These are phyloP conservation scores for Arrhopalites spinosus DNA, from an alignment of 2,888 invertebrate genomes.

Conservation along the genomic window DNA sequence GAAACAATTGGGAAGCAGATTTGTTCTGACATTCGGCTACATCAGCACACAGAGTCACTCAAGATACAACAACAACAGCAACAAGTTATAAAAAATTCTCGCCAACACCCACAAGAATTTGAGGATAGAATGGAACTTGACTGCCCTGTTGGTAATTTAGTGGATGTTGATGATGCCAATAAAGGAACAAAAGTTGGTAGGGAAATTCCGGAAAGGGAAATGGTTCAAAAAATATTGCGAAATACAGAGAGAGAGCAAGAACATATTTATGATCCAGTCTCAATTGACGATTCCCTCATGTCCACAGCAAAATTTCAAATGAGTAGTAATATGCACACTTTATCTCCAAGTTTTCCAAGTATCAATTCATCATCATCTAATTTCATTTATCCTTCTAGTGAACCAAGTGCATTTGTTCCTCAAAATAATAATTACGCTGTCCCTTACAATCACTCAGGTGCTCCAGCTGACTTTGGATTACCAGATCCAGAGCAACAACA, in stretches of 20 bases:
- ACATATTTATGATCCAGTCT: not conserved
- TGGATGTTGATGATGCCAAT: slow-evolving; percentile 10
- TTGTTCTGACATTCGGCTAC: slow-evolving; percentile 16
- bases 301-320: too few relatives aligned
- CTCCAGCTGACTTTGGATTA: slow-evolving; percentile 10
- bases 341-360: slow-evolving; percentile 24
- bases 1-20: slow-evolving; percentile 58
- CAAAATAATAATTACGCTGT: too few relatives aligned
- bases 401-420: not conserved
- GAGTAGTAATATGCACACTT: not conserved
- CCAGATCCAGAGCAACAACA: not conserved
- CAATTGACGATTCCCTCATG: too few relatives aligned
- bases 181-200: not conserved
- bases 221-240: slow-evolving; percentile 26
- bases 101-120: slow-evolving; percentile 4
- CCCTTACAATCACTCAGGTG: not conserved
- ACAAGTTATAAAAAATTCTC: slow-evolving; percentile 1
- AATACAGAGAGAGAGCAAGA: slow-evolving; percentile 27
- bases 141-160: slow-evolving; percentile 8
- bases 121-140: not conserved
- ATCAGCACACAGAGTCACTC: slow-evolving; percentile 17
- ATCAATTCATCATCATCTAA: slow-evolving; percentile 23
- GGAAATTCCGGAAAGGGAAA: slow-evolving; percentile 33
- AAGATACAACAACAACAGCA: slow-evolving; percentile 2
- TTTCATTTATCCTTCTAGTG: slow-evolving; percentile 16